These are phyloP conservation scores for Pandion haliaetus DNA, from an alignment of 2,113 vertebrate genomes.

Conservation along the genomic window DNA sequence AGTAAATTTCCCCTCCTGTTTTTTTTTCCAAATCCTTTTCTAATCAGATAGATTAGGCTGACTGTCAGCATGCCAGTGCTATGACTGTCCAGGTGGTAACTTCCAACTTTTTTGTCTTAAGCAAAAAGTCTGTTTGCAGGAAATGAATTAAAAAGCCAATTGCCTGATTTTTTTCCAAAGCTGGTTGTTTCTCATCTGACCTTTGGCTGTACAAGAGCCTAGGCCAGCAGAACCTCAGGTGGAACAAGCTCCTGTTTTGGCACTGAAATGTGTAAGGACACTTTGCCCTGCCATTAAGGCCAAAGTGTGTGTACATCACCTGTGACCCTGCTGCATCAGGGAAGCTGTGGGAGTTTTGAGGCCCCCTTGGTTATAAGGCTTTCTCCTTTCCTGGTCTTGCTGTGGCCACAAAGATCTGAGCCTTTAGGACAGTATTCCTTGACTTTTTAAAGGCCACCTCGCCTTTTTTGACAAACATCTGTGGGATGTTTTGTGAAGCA, in stretches of 20 bases:
- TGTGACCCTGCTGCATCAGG: background rate
- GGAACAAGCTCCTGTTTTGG: background rate
- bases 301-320: rapidly evolving
- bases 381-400: background rate
- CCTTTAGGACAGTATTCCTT: background rate
- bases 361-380: background rate
- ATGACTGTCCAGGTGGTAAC: background rate
- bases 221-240: background rate
- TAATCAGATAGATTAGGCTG: background rate
- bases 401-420: background rate
- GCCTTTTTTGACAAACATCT: background rate
- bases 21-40: background rate
- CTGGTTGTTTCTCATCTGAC: background rate
- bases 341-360: background rate
- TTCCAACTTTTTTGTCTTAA: background rate
- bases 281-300: background rate
- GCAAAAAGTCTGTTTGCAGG: background rate
- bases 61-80: background rate
- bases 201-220: background rate
- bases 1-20: background rate
- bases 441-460: background rate
- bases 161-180: background rate
- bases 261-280: background rate
- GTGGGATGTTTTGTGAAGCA: background rate
- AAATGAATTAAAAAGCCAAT: background rate